phyloP scores from a whole-genome alignment of 2,113 vertebrate genomes.

The Cottus gobio region DNA sequence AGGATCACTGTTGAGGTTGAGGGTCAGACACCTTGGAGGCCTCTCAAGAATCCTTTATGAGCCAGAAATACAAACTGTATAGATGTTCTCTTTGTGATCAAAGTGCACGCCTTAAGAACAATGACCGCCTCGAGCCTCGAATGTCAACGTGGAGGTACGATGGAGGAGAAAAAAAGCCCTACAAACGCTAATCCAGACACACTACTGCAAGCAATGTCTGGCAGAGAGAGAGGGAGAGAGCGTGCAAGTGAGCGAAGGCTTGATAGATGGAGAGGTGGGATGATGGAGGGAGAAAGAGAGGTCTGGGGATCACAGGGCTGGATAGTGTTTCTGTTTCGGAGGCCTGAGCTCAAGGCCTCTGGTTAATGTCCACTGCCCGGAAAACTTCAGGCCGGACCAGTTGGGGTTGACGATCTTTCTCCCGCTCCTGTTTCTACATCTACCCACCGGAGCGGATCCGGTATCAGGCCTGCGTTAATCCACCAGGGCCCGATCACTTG shows the following conservation, averaged over 20 bases:
- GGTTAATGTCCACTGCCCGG: constrained; percentile 69
- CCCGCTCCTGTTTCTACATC: constrained; percentile 44
- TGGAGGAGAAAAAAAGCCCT: neutral
- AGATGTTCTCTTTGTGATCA: constrained; percentile 28
- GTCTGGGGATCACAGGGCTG: constrained; percentile 72
- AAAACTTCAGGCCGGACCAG: constrained; percentile 37
- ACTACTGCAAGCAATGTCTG: constrained; percentile 45
- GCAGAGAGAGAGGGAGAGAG: constrained; percentile 29
- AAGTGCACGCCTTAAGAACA: constrained; percentile 11
- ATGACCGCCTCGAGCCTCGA: neutral
- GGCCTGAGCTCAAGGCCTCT: constrained; percentile 62
- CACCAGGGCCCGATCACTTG: constrained; percentile 42
- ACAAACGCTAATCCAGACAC: constrained; percentile 46
- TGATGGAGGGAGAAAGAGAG: constrained; percentile 67
- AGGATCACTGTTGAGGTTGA: constrained; percentile 29
- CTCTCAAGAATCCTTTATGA: constrained; percentile 10
- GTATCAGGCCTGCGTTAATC: constrained; percentile 50
- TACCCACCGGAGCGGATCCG: constrained; percentile 44
- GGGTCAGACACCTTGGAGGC: constrained; percentile 27
- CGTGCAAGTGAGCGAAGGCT: constrained; percentile 40
- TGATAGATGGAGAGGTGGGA: constrained; percentile 66
- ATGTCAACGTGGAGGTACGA: constrained; percentile 13
- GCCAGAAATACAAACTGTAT: constrained; percentile 26
- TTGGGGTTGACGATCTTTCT: constrained; percentile 42
- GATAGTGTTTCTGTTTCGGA: constrained; percentile 72